A percentile compares a stretch with the other conserved stretches of the same genome.
These are phyloP conservation scores for Phylloscopus trochilus DNA, from an alignment of 2,113 vertebrate species.

Conservation along the genomic window DNA sequence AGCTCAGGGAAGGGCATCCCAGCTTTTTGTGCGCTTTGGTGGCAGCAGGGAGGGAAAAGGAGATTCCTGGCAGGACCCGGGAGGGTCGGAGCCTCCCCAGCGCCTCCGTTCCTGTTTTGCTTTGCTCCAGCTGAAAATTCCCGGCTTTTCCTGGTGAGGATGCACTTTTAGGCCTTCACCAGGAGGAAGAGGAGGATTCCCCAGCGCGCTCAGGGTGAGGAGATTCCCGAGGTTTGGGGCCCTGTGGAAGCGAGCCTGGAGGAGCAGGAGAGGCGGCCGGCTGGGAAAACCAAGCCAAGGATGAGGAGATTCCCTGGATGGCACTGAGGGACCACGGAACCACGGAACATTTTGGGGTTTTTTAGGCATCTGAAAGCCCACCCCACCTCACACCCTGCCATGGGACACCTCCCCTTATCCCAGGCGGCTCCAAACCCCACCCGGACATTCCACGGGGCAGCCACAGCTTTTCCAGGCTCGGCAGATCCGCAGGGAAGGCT, in stretches of 20 bases:
- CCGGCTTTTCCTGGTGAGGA: background rate
- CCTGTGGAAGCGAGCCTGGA: fast-evolving
- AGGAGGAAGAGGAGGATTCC: background rate
- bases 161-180: background rate
- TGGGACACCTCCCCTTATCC: background rate
- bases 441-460: background rate
- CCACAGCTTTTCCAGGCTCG: background rate
- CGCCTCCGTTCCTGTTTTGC: no score
- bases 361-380: background rate
- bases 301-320: background rate
- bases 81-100: background rate
- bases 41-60: background rate
- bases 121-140: background rate
- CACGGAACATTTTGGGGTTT: fast-evolving
- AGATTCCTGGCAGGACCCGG: background rate
- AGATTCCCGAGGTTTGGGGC: background rate
- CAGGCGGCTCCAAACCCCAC: background rate
- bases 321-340: background rate
- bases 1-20: background rate
- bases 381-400: background rate
- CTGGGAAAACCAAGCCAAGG: background rate
- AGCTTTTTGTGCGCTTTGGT: background rate
- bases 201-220: background rate
- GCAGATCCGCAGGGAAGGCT: background rate
- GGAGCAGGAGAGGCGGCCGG: fast-evolving